Base-by-base conservation (phyloP, 2,797 vertebrate species). In the Labeo calbasu region DNA sequence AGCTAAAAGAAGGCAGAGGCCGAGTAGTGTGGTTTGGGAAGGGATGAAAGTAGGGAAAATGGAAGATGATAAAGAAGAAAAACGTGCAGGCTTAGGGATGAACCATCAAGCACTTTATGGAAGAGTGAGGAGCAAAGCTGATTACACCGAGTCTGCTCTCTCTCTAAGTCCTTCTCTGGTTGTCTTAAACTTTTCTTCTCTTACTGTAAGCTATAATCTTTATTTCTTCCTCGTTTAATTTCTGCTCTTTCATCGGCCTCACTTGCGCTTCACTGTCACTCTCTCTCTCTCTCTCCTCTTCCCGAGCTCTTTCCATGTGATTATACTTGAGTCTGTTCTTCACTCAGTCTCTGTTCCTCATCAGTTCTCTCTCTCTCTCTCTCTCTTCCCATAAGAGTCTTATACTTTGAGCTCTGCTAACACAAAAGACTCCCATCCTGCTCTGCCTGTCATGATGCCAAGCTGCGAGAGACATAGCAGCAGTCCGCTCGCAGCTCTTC, bases 41-140 rank as follows among this genome's bases (percentile, higher is more conserved):
- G n/a, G 40, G 71, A 70, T 36, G 82, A 55, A 65, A 66, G 48
- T 19, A 36, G 25, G 50, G 53, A 81, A 66, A 43, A 75, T 66
- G 40, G 17, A 55, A 68, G 46, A 66, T 77, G 83, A 84, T 76
- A 84, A 71, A 69, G 68, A 40, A 28, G 32, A 40, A 50, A 85
- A 83, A 86, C 43, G 48, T 65, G 55, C 84, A 72, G 57, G 76
- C 50, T 72, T 68, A 55, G 53, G 65, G 78, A 71, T 81, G 78
- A 79, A 81, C 43, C 59, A 59, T 63, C 50, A 46, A 40, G 85
- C 70, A 78, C 57, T 84, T 72, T 57, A 83, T 77, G 79, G 82
- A 66, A 82, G 78, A 57, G 84, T 86, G 69, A 72, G 82, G 73
- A 77, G 73, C 23, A 84, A 81, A 86, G 87, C 79, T 86, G 85